phyloP scores from a whole-genome alignment of 2,888 invertebrate species.

The Bedellia somnulentella region DNA sequence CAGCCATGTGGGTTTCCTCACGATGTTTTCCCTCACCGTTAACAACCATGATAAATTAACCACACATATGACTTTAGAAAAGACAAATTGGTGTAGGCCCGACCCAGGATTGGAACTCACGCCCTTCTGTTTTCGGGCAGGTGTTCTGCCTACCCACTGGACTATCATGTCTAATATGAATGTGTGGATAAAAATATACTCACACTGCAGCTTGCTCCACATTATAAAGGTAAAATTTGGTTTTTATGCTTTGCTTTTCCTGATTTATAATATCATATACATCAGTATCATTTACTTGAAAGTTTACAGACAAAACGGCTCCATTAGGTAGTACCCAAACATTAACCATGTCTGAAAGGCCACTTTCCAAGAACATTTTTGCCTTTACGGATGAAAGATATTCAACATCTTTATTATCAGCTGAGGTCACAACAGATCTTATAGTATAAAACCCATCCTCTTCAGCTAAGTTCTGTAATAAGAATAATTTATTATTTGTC shows the following conservation, averaged over 20 bases:
- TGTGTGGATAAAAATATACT: too few relatives aligned
- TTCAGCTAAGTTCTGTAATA: conserved; percentile 15
- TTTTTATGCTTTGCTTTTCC: conserved; percentile 60
- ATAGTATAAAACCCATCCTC: conserved; percentile 75
- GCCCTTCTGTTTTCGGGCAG: too few relatives aligned
- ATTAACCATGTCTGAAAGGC: conserved; percentile 76
- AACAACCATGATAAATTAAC: too few relatives aligned
- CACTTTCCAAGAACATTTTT: conserved; percentile 72
- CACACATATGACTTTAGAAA: too few relatives aligned
- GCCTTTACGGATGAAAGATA: conserved; percentile 83
- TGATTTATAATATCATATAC: conserved; percentile 14
- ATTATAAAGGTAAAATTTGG: conserved; percentile 77
- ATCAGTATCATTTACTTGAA: conserved; percentile 39
- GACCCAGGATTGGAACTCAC: too few relatives aligned
- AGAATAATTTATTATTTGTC: too few relatives aligned
- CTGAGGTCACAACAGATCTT: conserved; percentile 67
- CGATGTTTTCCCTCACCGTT: too few relatives aligned
- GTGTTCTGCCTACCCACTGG: too few relatives aligned
- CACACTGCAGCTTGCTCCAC: conserved; percentile 79
- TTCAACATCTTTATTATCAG: conserved; percentile 66
- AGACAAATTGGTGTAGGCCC: too few relatives aligned
- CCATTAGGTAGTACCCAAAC: conserved; percentile 80
- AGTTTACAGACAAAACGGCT: conserved; percentile 73
- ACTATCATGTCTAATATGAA: too few relatives aligned
- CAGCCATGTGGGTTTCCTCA: too few relatives aligned